Conservation (phyloP, 1,140 invertebrate genomes). For the Chrysomallon squamiferum region DNA sequence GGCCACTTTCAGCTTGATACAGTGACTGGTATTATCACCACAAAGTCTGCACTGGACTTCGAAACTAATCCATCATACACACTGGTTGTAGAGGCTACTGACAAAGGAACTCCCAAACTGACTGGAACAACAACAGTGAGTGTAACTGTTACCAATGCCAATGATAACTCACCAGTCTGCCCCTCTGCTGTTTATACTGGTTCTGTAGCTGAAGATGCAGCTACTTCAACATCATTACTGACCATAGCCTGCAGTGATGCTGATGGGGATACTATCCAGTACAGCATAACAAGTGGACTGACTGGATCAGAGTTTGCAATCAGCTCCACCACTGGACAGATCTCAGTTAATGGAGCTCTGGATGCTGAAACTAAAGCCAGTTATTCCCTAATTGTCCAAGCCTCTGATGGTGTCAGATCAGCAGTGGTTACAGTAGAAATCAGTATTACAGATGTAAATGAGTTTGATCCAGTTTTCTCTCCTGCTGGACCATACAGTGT, state of each 20-base stretch:
- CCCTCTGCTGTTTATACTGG: slow-evolving; percentile 10
- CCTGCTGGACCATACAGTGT: slow-evolving; percentile 30
- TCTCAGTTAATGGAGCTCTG: slow-evolving; percentile 16
- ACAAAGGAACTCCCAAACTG: slow-evolving; percentile 22
- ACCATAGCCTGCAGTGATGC: slow-evolving; percentile 33
- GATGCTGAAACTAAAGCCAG: slow-evolving; percentile 24
- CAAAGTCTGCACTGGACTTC: slow-evolving; percentile 72
- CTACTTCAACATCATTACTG: slow-evolving; percentile 7
- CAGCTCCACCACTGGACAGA: slow-evolving; percentile 19
- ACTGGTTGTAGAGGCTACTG: slow-evolving; percentile 19
- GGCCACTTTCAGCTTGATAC: slow-evolving; percentile 16
- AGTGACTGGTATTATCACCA: slow-evolving; percentile 14
- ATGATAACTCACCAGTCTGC: slow-evolving; percentile 35
- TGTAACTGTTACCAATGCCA: slow-evolving; percentile 29
- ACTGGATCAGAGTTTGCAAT: slow-evolving; percentile 22
- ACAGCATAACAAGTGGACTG: slow-evolving; percentile 10
- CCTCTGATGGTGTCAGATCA: slow-evolving; percentile 11
- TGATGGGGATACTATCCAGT: slow-evolving; percentile 20
- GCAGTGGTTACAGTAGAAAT: slow-evolving; percentile 24
- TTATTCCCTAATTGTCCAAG: slow-evolving; percentile 16
- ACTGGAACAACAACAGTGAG: slow-evolving; percentile 15
- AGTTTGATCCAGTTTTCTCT: slow-evolving; percentile 44
- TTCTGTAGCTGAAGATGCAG: slow-evolving; percentile 23
- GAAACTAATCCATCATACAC: slow-evolving; percentile 72
- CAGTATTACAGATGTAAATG: slow-evolving; percentile 41